Base-by-base conservation (phyloP, 2,113 vertebrate genomes). In the Heptranchias perlo region DNA sequence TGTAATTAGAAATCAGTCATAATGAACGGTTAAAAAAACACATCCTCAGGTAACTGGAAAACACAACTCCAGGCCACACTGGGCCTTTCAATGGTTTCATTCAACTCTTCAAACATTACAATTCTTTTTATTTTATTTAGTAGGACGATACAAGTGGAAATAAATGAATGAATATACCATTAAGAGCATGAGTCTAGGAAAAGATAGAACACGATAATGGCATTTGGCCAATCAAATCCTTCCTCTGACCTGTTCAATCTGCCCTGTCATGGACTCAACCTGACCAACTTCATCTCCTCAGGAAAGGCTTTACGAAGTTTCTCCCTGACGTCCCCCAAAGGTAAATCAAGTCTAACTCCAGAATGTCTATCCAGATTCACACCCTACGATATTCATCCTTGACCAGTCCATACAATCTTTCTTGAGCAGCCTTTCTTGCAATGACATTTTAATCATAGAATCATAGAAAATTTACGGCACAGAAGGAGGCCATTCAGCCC, bases 1-100 rank as follows among this genome's bases (percentile, higher is more conserved):
- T 99, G 97, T 25, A 95, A 96, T 44, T n/a, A 28, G 8, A 89
- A 89, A 89, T 54, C 86, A 89, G 23, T 49, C 49, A 58, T 10
- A 31, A 73, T 28, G 2, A 7, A 73, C 8, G 1, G 73, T 69
- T 69, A 69, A 23, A 58, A 69, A 69, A 69, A 25, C n/a, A 25
- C 65, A 67, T 62, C 62, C 23, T 13, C 25, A 69, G 62, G 14
- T 64, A 18, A 58, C 58, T 58, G 58, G 58, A 58, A 21, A 28
- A 69, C 21, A 69, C 65, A 23, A 28, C 11, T 6, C 28, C 65
- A 28, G 65, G 23, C 28, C 65, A 28, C 65, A 25, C 23, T 7
- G 6, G 65, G 5, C 65, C 65, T 69, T 69, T 69, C 65, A 67
- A 67, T 23, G 0, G 65, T 67, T n/a, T 67, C 69, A 73, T 28